Conservation (phyloP, 2,113 vertebrate genomes). For the Scalopus aquaticus region DNA sequence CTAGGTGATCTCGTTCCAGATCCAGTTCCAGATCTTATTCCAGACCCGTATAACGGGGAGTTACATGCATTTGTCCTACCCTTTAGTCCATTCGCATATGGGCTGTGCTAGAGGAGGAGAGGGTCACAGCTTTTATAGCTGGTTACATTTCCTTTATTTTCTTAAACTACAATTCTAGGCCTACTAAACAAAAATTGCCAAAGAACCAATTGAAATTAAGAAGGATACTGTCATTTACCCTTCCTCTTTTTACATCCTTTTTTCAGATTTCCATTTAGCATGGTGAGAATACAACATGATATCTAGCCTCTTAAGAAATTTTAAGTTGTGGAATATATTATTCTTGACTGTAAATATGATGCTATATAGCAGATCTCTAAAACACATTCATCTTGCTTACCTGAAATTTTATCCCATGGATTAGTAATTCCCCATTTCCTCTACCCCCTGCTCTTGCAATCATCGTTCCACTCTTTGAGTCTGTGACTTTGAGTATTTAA, state of each 20-base stretch:
- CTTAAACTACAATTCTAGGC: not conserved
- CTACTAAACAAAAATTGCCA: not conserved
- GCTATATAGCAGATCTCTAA: not conserved
- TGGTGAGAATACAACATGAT: not conserved
- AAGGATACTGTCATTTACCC: not conserved
- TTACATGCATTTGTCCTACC: not conserved
- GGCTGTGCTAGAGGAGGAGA: not conserved
- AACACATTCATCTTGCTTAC: not conserved
- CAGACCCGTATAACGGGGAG: no score
- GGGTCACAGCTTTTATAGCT: not conserved
- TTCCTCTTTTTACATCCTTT: not conserved
- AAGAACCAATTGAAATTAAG: not conserved
- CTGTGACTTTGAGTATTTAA: not conserved
- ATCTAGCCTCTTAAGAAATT: not conserved
- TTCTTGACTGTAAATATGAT: not conserved
- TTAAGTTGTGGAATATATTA: not conserved
- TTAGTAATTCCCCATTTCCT: no score
- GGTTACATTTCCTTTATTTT: not conserved
- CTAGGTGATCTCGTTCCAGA: not conserved
- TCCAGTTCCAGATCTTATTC: not conserved
- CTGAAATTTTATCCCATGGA: not conserved
- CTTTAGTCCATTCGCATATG: rapidly evolving
- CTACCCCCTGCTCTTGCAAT: not conserved
- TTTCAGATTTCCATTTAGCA: not conserved
- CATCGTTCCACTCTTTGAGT: not conserved